These are phyloP conservation scores for Sebastes itinus DNA, from an alignment of 2,797 vertebrate species.

Conservation along the genomic window DNA sequence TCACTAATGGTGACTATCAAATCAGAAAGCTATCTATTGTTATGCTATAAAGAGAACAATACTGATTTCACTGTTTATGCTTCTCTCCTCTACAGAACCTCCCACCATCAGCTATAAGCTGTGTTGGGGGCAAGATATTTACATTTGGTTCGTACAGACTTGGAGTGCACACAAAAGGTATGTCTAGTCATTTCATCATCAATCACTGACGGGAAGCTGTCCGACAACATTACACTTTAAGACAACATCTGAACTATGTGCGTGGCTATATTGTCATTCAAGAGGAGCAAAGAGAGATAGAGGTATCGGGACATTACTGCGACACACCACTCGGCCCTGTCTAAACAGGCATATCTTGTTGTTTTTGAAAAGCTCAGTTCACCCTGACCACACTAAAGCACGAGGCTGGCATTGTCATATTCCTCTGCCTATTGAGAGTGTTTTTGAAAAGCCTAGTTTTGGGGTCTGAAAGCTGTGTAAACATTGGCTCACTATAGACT, in stretches of 20 bases:
- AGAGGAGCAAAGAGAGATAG: not conserved
- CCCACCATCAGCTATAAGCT: constrained; percentile 86
- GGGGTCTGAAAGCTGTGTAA: constrained; percentile 15
- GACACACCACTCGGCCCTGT: not conserved
- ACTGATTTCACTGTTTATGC: not conserved
- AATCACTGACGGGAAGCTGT: not conserved
- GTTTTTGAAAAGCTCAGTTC: constrained; percentile 42
- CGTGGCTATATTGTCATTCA: not conserved
- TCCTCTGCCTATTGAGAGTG: constrained; percentile 15
- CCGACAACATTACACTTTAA: not conserved
- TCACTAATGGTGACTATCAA: not conserved
- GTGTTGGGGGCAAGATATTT: constrained; percentile 95
- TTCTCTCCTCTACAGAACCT: constrained; percentile 84
- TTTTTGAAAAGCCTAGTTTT: constrained; percentile 45
- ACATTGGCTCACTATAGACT: constrained; percentile 7
- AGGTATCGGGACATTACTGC: not conserved
- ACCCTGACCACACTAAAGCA: constrained; percentile 26
- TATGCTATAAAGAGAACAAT: not conserved
- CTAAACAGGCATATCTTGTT: constrained; percentile 4
- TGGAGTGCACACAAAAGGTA: constrained; percentile 99
- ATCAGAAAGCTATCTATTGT: not conserved
- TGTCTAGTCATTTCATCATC: not conserved
- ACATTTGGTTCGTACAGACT: constrained; percentile 98
- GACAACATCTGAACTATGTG: not conserved
- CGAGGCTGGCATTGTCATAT: constrained; percentile 35